These are phyloP conservation scores for Alitta virens DNA, from an alignment of 2,888 invertebrate genomes.

Conservation along the genomic window DNA sequence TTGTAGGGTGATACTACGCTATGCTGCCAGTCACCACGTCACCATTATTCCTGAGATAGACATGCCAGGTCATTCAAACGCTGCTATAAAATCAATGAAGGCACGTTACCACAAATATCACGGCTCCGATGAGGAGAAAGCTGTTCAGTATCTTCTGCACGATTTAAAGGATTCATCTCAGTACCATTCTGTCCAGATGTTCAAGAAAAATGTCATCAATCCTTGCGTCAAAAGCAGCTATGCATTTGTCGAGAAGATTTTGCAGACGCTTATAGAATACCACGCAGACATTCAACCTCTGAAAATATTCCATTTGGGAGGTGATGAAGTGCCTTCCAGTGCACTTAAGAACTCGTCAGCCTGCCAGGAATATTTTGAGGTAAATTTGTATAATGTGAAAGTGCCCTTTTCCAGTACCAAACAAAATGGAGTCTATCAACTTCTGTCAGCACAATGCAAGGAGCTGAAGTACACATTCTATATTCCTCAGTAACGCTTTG, in stretches of 20 bases:
- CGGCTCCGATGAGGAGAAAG: background rate
- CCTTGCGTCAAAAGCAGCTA: background rate
- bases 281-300: background rate
- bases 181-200: background rate
- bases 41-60: conserved; percentile 50
- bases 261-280: background rate
- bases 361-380: background rate
- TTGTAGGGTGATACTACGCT: conserved; percentile 39
- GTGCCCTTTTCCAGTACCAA: no score
- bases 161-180: background rate
- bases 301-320: conserved; percentile 1
- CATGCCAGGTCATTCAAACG: conserved; percentile 50
- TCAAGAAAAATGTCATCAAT: background rate
- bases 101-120: conserved; percentile 26
- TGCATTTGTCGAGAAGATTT: background rate
- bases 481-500: no score
- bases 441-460: no score
- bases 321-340: background rate
- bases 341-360: background rate
- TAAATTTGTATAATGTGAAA: no score
- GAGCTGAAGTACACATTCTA: no score
- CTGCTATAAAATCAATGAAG: conserved; percentile 45
- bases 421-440: no score
- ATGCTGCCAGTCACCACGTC: conserved; percentile 43
- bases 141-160: background rate